Evolutionary conservation across 2,113 vertebrate species (phyloP).

Genomic region (Gymnobelideus leadbeateri): DNA sequence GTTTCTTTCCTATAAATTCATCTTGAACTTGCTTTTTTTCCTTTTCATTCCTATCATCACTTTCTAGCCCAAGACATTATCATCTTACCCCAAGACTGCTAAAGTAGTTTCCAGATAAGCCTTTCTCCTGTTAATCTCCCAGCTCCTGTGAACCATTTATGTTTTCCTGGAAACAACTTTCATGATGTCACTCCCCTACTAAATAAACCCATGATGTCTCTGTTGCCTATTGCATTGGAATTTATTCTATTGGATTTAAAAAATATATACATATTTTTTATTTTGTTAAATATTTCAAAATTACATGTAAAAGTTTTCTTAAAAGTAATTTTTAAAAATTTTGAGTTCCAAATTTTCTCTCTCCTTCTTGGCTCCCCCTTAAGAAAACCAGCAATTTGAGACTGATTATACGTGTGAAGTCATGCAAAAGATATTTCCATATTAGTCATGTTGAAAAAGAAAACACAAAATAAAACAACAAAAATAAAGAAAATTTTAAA

Average conservation of each 20-base stretch:
- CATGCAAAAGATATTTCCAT: background rate
- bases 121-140: background rate
- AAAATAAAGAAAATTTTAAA: background rate
- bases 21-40: background rate
- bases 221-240: background rate
- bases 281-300: background rate
- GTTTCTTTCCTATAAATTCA: background rate
- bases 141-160: background rate
- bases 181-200: fast-evolving
- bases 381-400: background rate
- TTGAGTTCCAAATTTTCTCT: background rate
- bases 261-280: background rate
- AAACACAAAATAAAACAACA: background rate
- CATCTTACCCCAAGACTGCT: too few relatives aligned
- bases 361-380: background rate
- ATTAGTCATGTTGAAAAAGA: background rate
- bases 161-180: background rate
- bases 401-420: background rate
- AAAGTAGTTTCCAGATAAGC: background rate
- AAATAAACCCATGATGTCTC: background rate
- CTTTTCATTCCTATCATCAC: background rate
- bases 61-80: background rate
- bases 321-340: background rate
- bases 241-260: background rate
- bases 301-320: background rate